Conservation (phyloP, 2,113 vertebrate genomes). For the Ptilorrhoa leucosticta region DNA sequence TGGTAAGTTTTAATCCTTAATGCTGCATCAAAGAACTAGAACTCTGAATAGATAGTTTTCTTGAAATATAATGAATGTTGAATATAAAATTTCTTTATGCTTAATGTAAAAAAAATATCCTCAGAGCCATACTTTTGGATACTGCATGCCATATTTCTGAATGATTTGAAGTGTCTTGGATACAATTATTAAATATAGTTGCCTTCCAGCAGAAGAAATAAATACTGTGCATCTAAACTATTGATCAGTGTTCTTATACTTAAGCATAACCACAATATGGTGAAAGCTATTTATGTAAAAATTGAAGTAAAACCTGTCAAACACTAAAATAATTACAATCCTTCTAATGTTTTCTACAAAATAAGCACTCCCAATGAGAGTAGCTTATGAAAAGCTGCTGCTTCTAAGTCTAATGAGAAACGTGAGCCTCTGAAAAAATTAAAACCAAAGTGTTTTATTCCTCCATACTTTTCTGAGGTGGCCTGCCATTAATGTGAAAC, state of each 20-base stretch:
- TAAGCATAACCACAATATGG: constrained; percentile 62
- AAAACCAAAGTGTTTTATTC: constrained; percentile 66
- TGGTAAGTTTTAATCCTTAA: constrained; percentile 94
- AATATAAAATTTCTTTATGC: constrained; percentile 77
- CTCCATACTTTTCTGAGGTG: constrained; percentile 65
- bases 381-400: constrained; percentile 39
- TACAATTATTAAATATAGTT: constrained; percentile 71
- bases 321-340: constrained; percentile 33
- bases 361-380: not conserved
- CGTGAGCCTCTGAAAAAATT: constrained; percentile 62
- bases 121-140: constrained; percentile 85
- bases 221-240: constrained; percentile 64
- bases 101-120: constrained; percentile 78
- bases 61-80: constrained; percentile 77
- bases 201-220: constrained; percentile 76
- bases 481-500: constrained; percentile 64
- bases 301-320: constrained; percentile 43
- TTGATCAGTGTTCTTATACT: constrained; percentile 64
- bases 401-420: constrained; percentile 23
- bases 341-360: constrained; percentile 25
- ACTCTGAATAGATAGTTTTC: constrained; percentile 73
- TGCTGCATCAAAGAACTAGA: constrained; percentile 76
- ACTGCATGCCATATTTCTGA: constrained; percentile 84
- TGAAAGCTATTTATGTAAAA: constrained; percentile 56
- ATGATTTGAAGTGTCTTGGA: constrained; percentile 82